Percentiles rank a stretch among this genome's conserved stretches.
Conservation (phyloP, 2,888 invertebrate species). For the Mamestra brassicae region DNA sequence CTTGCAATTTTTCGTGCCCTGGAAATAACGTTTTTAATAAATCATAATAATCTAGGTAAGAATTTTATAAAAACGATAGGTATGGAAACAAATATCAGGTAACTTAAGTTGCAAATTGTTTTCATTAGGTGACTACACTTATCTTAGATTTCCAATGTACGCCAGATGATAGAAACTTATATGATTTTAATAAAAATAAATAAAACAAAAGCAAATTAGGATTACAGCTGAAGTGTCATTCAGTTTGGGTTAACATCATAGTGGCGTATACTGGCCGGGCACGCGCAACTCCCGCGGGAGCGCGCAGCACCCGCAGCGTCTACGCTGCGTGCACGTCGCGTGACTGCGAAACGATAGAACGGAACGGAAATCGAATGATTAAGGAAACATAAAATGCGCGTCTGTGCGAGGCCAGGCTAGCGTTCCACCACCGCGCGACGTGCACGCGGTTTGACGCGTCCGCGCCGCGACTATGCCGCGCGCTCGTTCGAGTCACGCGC, state of each 20-base stretch:
- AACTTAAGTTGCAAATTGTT: conserved; percentile 30
- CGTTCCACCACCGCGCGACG: conserved; percentile 54
- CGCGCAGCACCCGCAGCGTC: conserved; percentile 37
- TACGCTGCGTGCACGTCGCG: conserved; percentile 54
- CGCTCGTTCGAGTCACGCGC: conserved; percentile 42
- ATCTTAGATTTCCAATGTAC: conserved; percentile 45
- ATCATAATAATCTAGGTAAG: conserved; percentile 30
- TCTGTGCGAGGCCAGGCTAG: conserved; percentile 55
- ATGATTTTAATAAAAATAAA: background rate
- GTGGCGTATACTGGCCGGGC: conserved; percentile 43
- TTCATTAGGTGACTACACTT: conserved; percentile 52
- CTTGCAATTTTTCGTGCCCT: conserved; percentile 46
- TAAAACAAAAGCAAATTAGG: background rate
- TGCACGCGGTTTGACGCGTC: conserved; percentile 48
- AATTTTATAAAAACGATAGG: conserved; percentile 13
- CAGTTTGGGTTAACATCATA: conserved; percentile 22
- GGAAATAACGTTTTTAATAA: conserved; percentile 34
- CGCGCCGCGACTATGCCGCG: conserved; percentile 39
- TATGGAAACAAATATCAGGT: conserved; percentile 17
- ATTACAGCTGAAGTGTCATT: background rate
- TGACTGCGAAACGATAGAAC: conserved; percentile 58
- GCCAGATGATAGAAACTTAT: conserved; percentile 38
- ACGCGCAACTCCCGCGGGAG: conserved; percentile 36
- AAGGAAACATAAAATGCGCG: conserved; percentile 51
- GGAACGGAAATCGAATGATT: conserved; percentile 47